Evolutionary conservation across 2,113 vertebrate genomes (phyloP), one percentile per base, ranked within the genome.

Genomic region (Thalassarche chlororhynchos): DNA sequence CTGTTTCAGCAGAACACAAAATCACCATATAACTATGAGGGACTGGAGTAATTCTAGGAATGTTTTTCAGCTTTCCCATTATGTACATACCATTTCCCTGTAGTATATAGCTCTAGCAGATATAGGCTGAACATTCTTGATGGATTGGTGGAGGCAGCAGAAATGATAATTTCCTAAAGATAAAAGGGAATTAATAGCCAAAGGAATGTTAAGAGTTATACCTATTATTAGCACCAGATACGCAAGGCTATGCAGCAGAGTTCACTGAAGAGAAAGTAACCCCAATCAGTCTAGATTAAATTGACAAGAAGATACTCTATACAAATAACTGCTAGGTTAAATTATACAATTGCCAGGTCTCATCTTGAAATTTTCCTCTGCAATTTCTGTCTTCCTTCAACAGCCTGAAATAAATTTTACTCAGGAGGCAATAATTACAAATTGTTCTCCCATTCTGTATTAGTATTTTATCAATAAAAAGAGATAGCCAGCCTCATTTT

Each of bases 101-200:
- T 15, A 46, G 66, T 80, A 68, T 77, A 72, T 31, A 68, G 18
- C 25, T 83, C 78, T 57, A 52, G 84, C 47, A 97, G 62, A 55
- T 79, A 65, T 8, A 70, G 34, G 8, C 17, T 87, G 89, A 94
- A 75, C 44, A 60, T n/a, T 91, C 88, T 83, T 94, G 77, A 95
- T 83, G 77, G 44, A 78, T 82, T 92, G 54, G 47, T 62, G 86
- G 26, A 97, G 65, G 80, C 72, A 97, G 74, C 20, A 91, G 62
- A 91, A 97, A 83, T 77, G 6, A 87, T 49, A 65, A 76, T 92
- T 94, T 94, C 79, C 70, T 96, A 97, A 97, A 97, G 69, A 77
- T 89, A 83, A 96, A 84, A 94, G 25, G 49, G 42, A 94, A 70
- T 96, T 95, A 92, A 92, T 71, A 76, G 58, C 11, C 52, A 82